Evolutionary conservation across 2,888 invertebrate genomes (phyloP).

Genomic region (Embidobia sp.): DNA sequence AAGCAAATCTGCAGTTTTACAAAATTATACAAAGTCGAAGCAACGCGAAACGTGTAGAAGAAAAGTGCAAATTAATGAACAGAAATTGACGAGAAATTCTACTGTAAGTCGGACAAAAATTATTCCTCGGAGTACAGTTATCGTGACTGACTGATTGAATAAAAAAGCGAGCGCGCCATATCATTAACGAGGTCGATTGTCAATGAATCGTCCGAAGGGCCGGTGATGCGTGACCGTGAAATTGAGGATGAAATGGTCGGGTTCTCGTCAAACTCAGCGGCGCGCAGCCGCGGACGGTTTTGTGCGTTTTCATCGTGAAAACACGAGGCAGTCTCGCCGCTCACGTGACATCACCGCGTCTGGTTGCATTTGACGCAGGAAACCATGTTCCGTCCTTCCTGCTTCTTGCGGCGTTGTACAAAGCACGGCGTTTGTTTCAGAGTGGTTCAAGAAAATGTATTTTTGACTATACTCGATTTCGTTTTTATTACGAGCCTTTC

Average conservation of each 20-base stretch:
- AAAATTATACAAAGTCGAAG: no score
- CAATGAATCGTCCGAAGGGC: slow-evolving; percentile 25
- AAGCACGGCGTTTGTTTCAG: slow-evolving; percentile 47
- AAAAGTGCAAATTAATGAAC: background rate
- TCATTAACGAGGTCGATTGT: slow-evolving; percentile 42
- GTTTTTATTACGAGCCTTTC: slow-evolving; percentile 10
- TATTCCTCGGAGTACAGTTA: slow-evolving; percentile 16
- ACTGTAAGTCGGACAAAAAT: slow-evolving; percentile 4
- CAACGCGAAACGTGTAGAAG: no score
- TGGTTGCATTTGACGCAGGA: slow-evolving; percentile 51
- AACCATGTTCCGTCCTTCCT: slow-evolving; percentile 52
- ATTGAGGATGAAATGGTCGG: slow-evolving; percentile 51
- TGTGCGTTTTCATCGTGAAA: slow-evolving; percentile 38
- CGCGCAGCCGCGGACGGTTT: slow-evolving; percentile 40
- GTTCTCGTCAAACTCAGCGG: slow-evolving; percentile 48
- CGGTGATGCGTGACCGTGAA: slow-evolving; percentile 51
- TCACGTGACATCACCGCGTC: slow-evolving; percentile 16
- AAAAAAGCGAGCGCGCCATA: slow-evolving; percentile 31
- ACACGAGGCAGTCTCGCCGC: slow-evolving; percentile 10
- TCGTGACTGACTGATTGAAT: slow-evolving; percentile 13
- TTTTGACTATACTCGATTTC: slow-evolving; percentile 33
- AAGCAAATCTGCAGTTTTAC: no score
- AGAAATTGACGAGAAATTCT: slow-evolving; percentile 22
- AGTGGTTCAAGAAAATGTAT: slow-evolving; percentile 54
- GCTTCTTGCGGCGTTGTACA: slow-evolving; percentile 53